Conservation (phyloP, 1,140 invertebrate species). For the Chymomyza costata region DNA sequence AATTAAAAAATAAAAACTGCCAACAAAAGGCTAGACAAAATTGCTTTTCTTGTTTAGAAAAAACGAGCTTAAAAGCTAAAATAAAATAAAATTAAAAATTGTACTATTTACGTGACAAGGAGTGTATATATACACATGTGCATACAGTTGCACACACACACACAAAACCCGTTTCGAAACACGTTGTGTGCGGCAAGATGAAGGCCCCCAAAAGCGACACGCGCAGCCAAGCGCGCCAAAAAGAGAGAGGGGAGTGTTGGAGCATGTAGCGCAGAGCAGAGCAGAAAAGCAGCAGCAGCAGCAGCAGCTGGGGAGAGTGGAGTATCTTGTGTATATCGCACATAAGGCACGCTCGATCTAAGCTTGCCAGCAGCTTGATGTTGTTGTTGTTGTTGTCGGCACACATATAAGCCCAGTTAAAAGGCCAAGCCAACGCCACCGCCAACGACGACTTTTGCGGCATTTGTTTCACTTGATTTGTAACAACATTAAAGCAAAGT, state of each 20-base stretch:
- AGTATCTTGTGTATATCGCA: slow-evolving; percentile 41
- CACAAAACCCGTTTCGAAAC: slow-evolving; percentile 5
- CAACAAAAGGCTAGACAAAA: too few relatives aligned
- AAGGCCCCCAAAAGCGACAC: slow-evolving; percentile 21
- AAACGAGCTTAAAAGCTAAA: too few relatives aligned
- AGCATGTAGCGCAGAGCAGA: not conserved
- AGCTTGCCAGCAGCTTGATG: not conserved
- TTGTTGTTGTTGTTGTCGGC: not conserved
- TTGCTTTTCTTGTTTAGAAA: too few relatives aligned
- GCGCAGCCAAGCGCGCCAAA: too few relatives aligned
- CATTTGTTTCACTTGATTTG: slow-evolving; percentile 70
- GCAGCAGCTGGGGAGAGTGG: not conserved
- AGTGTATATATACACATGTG: slow-evolving; percentile 6
- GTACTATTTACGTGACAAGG: too few relatives aligned
- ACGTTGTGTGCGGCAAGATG: not conserved
- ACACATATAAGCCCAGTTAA: not conserved
- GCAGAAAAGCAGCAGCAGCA: slow-evolving; percentile 11
- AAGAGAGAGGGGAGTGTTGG: slow-evolving; percentile 1
- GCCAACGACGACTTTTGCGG: slow-evolving; percentile 34
- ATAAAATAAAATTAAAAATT: too few relatives aligned
- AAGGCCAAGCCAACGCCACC: slow-evolving; percentile 1
- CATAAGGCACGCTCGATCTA: slow-evolving; percentile 67
- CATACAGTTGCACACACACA: slow-evolving; percentile 7
- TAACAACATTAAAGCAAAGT: slow-evolving; percentile 66
- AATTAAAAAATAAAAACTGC: too few relatives aligned